Percentiles rank a stretch among this genome's conserved stretches.
Conservation (phyloP, 2,888 invertebrate species). For the Acanthosepion pharaonis region DNA sequence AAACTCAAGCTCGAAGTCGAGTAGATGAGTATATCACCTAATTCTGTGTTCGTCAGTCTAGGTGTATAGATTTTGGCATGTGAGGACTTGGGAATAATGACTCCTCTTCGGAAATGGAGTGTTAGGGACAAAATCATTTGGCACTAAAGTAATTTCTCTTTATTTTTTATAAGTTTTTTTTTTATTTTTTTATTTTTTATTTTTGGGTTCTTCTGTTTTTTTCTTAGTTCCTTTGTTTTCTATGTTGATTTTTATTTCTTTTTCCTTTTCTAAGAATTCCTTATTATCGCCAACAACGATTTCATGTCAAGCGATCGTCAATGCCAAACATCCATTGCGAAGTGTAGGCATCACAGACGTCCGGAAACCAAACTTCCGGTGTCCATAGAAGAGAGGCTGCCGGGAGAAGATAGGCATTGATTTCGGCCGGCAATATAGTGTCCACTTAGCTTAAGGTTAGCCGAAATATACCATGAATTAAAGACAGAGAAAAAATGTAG, state of each 20-base stretch:
- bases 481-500: neutral
- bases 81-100: neutral
- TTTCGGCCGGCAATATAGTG: neutral
- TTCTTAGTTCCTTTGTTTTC: neutral
- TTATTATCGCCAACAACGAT: neutral
- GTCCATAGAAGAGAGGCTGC: neutral
- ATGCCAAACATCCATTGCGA: neutral
- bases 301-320: neutral
- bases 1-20: too few species aligned
- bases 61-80: neutral
- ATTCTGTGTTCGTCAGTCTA: neutral
- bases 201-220: neutral
- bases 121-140: neutral
- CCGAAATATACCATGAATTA: neutral
- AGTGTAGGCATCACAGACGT: neutral
- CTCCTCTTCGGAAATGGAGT: neutral
- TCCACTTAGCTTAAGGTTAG: neutral
- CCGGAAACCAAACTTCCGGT: conserved; percentile 20
- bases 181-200: neutral
- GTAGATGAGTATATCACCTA: neutral
- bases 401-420: neutral
- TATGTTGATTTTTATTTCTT: too few species aligned
- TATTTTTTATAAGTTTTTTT: neutral
- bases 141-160: neutral
- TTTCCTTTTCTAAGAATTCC: too few species aligned